phyloP scores from a whole-genome alignment of 1,140 invertebrate species.

The Drosophila insularis region DNA sequence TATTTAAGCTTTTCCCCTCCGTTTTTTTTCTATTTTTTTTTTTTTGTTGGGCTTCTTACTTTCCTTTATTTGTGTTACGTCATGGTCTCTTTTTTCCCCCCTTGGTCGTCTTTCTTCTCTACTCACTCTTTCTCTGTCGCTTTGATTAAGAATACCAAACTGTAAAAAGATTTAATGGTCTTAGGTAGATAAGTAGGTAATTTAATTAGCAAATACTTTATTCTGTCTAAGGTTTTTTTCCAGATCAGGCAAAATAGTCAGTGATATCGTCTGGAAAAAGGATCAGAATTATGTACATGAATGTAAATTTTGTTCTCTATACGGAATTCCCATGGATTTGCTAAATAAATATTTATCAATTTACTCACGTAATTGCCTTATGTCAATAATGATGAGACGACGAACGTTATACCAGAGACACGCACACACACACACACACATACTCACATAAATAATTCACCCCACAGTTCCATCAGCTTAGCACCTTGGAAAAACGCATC shows the following conservation, averaged over 20 bases:
- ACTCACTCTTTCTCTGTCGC: too few relatives aligned
- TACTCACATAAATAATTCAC: neutral
- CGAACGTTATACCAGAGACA: slow-evolving; percentile 26
- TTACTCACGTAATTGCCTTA: slow-evolving; percentile 59
- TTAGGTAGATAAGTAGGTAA: too few relatives aligned
- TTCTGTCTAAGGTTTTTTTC: too few relatives aligned
- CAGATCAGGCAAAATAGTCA: too few relatives aligned
- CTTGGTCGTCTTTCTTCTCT: too few relatives aligned
- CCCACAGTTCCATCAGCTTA: slow-evolving; percentile 24
- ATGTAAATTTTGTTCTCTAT: too few relatives aligned
- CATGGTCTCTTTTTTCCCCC: neutral
- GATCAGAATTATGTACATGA: too few relatives aligned
- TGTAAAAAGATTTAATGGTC: neutral
- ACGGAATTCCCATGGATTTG: slow-evolving; percentile 16
- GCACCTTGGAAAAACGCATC: slow-evolving; percentile 50
- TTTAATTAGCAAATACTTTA: too few relatives aligned
- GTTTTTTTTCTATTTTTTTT: too few relatives aligned
- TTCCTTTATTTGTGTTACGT: slow-evolving; percentile 36
- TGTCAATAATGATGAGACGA: slow-evolving; percentile 35
- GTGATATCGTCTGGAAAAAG: too few relatives aligned
- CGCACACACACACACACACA: slow-evolving; percentile 6
- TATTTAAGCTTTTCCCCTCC: neutral
- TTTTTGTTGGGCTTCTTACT: slow-evolving; percentile 33
- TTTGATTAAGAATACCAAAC: neutral
- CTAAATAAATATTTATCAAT: slow-evolving; percentile 51